A percentile compares a stretch with the other conserved stretches of the same genome.
phyloP scores from a whole-genome alignment of 1,140 invertebrate genomes.

The Cotesia glomerata region DNA sequence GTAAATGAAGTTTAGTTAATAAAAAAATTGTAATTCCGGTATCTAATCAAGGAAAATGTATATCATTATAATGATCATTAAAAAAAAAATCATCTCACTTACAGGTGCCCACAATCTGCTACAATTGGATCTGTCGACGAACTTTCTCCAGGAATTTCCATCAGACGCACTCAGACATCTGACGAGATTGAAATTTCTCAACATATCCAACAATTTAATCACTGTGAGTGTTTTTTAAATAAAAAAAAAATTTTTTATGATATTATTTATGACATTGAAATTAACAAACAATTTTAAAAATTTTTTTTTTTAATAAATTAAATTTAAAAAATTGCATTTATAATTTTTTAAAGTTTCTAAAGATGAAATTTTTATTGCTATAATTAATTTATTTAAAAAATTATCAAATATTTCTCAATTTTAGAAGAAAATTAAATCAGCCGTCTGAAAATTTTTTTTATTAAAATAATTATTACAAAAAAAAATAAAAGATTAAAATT shows the following conservation, averaged over 20 bases:
- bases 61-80: conserved; percentile 4
- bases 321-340: not conserved
- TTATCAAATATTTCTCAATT: no score
- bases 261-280: not conserved
- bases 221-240: conserved; percentile 65
- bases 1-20: no score
- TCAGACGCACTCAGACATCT: conserved; percentile 75
- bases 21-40: no score
- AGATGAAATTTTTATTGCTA: no score
- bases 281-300: no score
- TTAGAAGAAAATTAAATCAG: no score
- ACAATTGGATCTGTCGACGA: conserved; percentile 81
- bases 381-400: no score
- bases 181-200: conserved; percentile 72
- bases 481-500: no score
- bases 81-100: conserved; percentile 23
- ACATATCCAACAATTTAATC: conserved; percentile 84
- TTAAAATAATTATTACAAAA: no score
- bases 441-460: no score
- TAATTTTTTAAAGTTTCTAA: not conserved
- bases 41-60: no score
- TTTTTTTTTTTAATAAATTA: not conserved
- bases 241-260: not conserved
- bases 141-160: conserved; percentile 84
- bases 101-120: conserved; percentile 74